Base-by-base conservation (phyloP, 2,888 invertebrate genomes). In the Dryadula phaetusa region DNA sequence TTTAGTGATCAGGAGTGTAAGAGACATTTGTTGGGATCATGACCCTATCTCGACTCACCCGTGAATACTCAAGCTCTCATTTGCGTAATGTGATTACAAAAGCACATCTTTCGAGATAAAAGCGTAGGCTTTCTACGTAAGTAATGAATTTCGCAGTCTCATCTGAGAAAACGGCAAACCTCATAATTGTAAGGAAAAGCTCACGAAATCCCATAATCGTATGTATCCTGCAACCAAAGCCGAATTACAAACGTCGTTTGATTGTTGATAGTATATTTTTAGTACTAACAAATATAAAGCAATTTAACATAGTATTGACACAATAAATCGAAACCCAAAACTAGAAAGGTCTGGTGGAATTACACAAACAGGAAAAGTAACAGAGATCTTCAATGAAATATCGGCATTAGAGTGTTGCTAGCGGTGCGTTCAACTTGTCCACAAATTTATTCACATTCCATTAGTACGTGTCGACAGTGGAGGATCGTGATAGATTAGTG, bases 61-160 rank as follows among this genome's bases (percentile, higher is more conserved):
- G 85, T 87, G 87, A 88, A 88, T 88, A 82, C 85, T 85, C 82
- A 80, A 85, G 85, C 84, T 88, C 88, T 89, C 90, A 90, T 91
- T 90, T 91, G 85, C 90, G 89, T 91, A 91, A 90, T 91, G 90
- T 90, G 90, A 91, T 91, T 91, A 91, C 91, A 90, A 91, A 90
- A 90, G 91, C 88, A 91, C 89, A 91, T 91, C 90, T 85, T 87
- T 84, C 76, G 85, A 88, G 90, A 90, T 90, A 90, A 90, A 90
- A 90, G 86, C 86, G 83, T 82, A 78, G 84, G 86, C 66, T 69
- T 85, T 90, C 84, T 85, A 85, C 85, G 85, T 88, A 88, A 90
- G 90, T 91, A 90, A 91, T 90, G 90, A 90, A 90, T 88, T 88
- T 83, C 78, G 76, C 82, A 83, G 83, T 81, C 81, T 83, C 82